These are phyloP conservation scores for Mesoclemmys tuberculata DNA, from an alignment of 2,113 vertebrate genomes.

Conservation along the genomic window DNA sequence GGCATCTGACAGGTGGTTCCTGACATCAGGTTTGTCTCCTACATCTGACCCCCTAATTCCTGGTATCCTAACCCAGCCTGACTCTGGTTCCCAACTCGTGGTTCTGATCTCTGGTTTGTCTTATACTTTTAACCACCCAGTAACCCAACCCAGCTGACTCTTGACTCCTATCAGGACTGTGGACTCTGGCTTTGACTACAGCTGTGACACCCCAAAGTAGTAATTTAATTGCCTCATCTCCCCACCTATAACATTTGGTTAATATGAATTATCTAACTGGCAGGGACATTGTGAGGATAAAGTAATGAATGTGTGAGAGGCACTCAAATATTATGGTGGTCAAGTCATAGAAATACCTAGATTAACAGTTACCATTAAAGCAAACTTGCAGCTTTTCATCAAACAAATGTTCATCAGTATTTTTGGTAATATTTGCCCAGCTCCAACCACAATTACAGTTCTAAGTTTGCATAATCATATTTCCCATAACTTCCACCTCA, in stretches of 20 bases:
- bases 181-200: background rate
- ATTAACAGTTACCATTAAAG: background rate
- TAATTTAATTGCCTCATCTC: background rate
- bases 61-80: background rate
- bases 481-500: slow-evolving; percentile 37
- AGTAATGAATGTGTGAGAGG: background rate
- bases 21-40: background rate
- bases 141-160: background rate
- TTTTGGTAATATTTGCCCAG: background rate
- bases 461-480: slow-evolving; percentile 26
- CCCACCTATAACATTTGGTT: background rate
- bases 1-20: background rate
- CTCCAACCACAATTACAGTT: background rate
- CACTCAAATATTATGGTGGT: background rate
- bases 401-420: background rate
- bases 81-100: too few species aligned
- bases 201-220: background rate
- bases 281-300: background rate
- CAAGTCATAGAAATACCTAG: background rate
- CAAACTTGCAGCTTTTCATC: background rate
- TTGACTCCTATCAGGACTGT: background rate
- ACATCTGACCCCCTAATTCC: background rate
- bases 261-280: background rate
- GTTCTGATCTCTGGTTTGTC: background rate
- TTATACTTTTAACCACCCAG: background rate